Base-by-base conservation (phyloP, 2,888 invertebrate genomes). In the Cryptus armator region DNA sequence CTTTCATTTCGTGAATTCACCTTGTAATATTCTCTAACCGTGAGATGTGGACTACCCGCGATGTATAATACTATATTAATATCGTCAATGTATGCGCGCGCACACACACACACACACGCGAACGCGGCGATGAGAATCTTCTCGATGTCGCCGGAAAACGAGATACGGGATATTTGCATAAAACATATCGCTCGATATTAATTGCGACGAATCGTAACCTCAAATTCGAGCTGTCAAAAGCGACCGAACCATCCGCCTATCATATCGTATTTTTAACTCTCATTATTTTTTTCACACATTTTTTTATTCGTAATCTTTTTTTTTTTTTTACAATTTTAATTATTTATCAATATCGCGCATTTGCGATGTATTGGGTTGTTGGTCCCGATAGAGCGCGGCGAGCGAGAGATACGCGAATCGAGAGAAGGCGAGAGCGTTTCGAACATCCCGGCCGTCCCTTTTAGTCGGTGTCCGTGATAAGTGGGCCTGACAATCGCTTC, bases 401-500 rank as follows among this genome's bases (percentile, higher is more conserved):
- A 70, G 70, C 37, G 71, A 10, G 12, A 29, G 16, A 44, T n/a
- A 24, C 12, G 32, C 48, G 10, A 48, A 32, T 12, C 29, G 43
- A n/a, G 74, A 7, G 37, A 7, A 37, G 37, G 9, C 37, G 37
- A 46, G 68, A 68, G 59, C 48, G 74, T 68, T 70, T 75, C 74
- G 64, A 75, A 79, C 75, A 75, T 70, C 37, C 70, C 37, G 56
- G 74, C 24, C 32, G 74, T 46, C 62, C 24, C 75, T 83, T 83
- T 75, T 77, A 62, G 51, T 56, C 77, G 68, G 77, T 74, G 72
- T 44, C 68, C 62, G 83, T 84, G 84, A 81, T 76, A 81, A 84
- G 84, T 84, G 81, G 67, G 81, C 81, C 72, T 81, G 84, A 80
- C 84, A 77, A 83, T 83, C 75, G 83, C 68, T 81, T 59, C 72